phyloP scores from a whole-genome alignment of 2,888 invertebrate genomes.

The Drosophila mimica region DNA sequence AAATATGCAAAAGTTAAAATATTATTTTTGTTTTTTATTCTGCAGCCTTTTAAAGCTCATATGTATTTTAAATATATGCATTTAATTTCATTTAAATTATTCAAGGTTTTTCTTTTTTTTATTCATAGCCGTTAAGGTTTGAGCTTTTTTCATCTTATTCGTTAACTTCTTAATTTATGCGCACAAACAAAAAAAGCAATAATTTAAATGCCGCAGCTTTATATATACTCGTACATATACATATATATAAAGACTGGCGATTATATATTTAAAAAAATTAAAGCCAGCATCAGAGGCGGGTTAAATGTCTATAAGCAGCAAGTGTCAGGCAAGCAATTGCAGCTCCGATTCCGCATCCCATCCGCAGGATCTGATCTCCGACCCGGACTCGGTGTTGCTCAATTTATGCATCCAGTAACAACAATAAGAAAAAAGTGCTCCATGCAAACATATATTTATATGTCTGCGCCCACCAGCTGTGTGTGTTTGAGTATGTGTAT shows the following conservation, averaged over 20 bases:
- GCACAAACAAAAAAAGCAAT: conserved; percentile 60
- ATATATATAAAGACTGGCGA: conserved; percentile 20
- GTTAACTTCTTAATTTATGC: conserved; percentile 62
- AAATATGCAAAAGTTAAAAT: neutral
- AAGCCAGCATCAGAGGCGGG: conserved; percentile 39
- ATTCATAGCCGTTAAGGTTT: neutral
- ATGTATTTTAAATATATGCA: conserved; percentile 12
- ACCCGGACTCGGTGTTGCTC: conserved; percentile 45
- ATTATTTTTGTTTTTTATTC: neutral
- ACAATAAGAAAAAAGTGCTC: conserved; percentile 29
- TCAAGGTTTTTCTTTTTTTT: neutral
- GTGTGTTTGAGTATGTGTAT: conserved; percentile 14
- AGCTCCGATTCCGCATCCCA: conserved; percentile 39
- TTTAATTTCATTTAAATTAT: conserved; percentile 12
- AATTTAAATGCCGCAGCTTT: conserved; percentile 30
- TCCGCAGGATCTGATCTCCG: conserved; percentile 1
- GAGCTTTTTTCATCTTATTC: conserved; percentile 12
- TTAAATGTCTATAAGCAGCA: conserved; percentile 76
- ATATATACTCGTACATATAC: conserved; percentile 4
- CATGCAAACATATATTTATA: conserved; percentile 79
- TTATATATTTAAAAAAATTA: conserved; percentile 43
- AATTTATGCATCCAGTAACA: conserved; percentile 69
- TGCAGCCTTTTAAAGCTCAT: neutral
- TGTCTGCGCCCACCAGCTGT: conserved; percentile 74
- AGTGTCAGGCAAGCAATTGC: conserved; percentile 72